Percentiles rank a stretch among this genome's conserved stretches.
These are phyloP conservation scores for Falco columbarius DNA, from an alignment of 2,797 vertebrate species.

Conservation along the genomic window DNA sequence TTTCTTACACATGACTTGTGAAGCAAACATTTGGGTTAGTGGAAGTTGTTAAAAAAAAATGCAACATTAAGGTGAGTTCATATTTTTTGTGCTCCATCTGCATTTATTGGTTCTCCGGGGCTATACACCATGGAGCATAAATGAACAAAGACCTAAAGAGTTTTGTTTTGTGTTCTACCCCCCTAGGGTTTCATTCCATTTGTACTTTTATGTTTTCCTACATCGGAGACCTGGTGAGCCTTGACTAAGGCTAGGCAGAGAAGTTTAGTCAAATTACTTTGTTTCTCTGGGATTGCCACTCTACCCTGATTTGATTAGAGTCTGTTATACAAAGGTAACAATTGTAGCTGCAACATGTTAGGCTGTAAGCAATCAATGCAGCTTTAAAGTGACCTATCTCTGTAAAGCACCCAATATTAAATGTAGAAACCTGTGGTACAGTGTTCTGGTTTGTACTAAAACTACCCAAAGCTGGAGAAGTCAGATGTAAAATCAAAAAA, in stretches of 20 bases:
- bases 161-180: background rate
- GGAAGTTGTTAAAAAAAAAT: background rate
- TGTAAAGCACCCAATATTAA: background rate
- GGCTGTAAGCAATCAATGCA: background rate
- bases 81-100: conserved; percentile 55
- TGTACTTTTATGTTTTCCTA: conserved; percentile 37
- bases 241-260: background rate
- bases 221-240: background rate
- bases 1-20: background rate
- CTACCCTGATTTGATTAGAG: background rate
- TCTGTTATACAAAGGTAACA: background rate
- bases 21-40: conserved; percentile 52
- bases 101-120: conserved; percentile 27
- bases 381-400: background rate
- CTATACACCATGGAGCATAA: background rate
- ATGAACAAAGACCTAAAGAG: background rate
- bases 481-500: background rate
- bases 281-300: background rate
- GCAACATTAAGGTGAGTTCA: conserved; percentile 8
- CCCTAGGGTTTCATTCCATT: background rate
- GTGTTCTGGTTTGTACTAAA: background rate
- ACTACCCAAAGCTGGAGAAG: background rate
- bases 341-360: background rate
- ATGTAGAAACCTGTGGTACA: background rate
- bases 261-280: background rate